These are phyloP conservation scores for Anarhynchus alexandrinus DNA, from an alignment of 2,113 vertebrate species.

Conservation along the genomic window DNA sequence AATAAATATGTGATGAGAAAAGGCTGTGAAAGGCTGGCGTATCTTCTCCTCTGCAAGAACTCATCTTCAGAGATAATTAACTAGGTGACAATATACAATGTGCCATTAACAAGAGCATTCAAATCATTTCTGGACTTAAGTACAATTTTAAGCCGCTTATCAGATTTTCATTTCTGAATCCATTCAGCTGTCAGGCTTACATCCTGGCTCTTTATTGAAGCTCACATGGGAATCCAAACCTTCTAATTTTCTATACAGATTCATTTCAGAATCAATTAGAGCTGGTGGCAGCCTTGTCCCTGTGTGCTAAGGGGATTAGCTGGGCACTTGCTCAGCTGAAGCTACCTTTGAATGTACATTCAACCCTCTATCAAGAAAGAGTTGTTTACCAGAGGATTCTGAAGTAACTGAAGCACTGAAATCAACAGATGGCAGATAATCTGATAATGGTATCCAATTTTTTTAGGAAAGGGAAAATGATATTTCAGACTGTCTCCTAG, in stretches of 20 bases:
- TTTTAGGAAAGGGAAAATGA: constrained; percentile 56
- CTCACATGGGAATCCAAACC: constrained; percentile 82
- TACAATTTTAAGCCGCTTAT: constrained; percentile 84
- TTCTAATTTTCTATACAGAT: constrained; percentile 84
- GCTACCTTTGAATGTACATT: constrained; percentile 74
- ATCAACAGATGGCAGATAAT: constrained; percentile 87
- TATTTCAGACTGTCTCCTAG: constrained; percentile 1
- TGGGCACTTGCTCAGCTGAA: constrained; percentile 80
- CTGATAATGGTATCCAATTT: constrained; percentile 45
- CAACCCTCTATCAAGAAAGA: constrained; percentile 71
- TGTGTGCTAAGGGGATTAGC: constrained; percentile 85
- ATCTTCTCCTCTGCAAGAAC: constrained; percentile 71
- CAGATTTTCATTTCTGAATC: constrained; percentile 81
- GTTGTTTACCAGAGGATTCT: constrained; percentile 74
- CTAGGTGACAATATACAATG: constrained; percentile 78
- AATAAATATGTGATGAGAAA: constrained; percentile 88
- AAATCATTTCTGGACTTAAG: constrained; percentile 80
- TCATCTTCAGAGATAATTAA: constrained; percentile 82
- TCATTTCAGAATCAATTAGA: constrained; percentile 95
- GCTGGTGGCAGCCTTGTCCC: constrained; percentile 81
- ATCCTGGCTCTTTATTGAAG: constrained; percentile 77
- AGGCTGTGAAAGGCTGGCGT: constrained; percentile 59
- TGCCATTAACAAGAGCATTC: constrained; percentile 79
- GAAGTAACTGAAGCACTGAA: constrained; percentile 68
- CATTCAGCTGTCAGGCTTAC: constrained; percentile 81